Conservation (phyloP, 92 coral and sea anemone species). For the Pocillopora meandrina region DNA sequence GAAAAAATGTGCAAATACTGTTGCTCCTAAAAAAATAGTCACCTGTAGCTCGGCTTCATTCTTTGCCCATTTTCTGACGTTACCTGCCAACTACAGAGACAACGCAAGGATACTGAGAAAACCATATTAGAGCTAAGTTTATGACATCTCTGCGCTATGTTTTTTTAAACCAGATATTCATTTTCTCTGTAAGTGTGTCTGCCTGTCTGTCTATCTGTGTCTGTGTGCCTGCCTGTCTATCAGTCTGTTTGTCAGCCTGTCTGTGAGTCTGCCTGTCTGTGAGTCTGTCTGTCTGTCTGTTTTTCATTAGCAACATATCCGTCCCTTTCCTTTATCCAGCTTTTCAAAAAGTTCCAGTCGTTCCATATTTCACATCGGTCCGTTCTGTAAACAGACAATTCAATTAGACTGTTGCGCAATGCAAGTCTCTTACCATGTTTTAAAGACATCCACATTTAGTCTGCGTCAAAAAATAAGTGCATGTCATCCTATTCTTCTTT, state of each 20-base stretch:
- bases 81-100: conserved; percentile 71
- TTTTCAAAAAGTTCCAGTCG: conserved; percentile 84
- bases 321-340: conserved; percentile 86
- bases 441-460: not conserved
- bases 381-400: conserved; percentile 29
- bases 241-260: too few relatives aligned
- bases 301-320: conserved; percentile 86
- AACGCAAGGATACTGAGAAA: too few relatives aligned
- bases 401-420: not conserved
- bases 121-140: too few relatives aligned
- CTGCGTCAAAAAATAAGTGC: too few relatives aligned
- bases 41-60: conserved; percentile 94
- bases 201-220: too few relatives aligned
- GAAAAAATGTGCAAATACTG: not conserved
- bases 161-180: too few relatives aligned
- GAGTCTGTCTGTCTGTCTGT: conserved; percentile 56
- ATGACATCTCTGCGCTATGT: too few relatives aligned
- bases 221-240: too few relatives aligned
- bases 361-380: conserved; percentile 67
- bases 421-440: not conserved
- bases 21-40: not conserved
- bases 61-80: conserved; percentile 93
- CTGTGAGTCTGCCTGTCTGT: too few relatives aligned
- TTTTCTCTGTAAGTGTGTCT: too few relatives aligned
- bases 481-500: too few relatives aligned